Conservation (phyloP, 2,888 invertebrate species). For the Orgyia antiqua region DNA sequence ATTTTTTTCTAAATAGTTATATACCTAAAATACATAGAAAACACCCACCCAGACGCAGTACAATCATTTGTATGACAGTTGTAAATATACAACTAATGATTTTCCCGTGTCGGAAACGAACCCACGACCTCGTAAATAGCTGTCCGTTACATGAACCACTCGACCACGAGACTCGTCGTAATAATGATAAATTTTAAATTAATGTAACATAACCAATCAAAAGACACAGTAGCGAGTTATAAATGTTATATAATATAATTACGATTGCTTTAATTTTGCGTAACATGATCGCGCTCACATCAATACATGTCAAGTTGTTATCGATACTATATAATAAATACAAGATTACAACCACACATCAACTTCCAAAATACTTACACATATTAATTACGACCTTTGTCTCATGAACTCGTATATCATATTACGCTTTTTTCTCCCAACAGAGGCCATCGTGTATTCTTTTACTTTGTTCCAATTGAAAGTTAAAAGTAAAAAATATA, state of each 20-base stretch:
- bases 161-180: too few species aligned
- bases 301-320: slow-evolving; percentile 1
- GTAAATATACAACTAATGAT: too few species aligned
- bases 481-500: background rate
- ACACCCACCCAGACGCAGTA: too few species aligned
- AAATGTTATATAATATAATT: background rate
- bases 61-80: too few species aligned
- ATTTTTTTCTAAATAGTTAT: too few species aligned
- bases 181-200: too few species aligned
- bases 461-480: background rate
- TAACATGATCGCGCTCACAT: slow-evolving; percentile 1
- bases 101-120: too few species aligned
- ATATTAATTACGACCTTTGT: slow-evolving; percentile 18
- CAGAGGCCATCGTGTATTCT: slow-evolving; percentile 41
- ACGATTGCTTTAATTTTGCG: background rate
- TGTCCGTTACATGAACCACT: too few species aligned
- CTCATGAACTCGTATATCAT: slow-evolving; percentile 21
- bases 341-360: slow-evolving; percentile 3
- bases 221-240: too few species aligned
- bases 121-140: too few species aligned
- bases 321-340: background rate
- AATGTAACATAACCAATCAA: too few species aligned
- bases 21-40: too few species aligned
- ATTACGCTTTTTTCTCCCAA: slow-evolving; percentile 22
- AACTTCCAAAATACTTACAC: slow-evolving; percentile 2